These are phyloP conservation scores for Sarcophaga caerulescens DNA, from an alignment of 2,888 invertebrate species.

Conservation along the genomic window DNA sequence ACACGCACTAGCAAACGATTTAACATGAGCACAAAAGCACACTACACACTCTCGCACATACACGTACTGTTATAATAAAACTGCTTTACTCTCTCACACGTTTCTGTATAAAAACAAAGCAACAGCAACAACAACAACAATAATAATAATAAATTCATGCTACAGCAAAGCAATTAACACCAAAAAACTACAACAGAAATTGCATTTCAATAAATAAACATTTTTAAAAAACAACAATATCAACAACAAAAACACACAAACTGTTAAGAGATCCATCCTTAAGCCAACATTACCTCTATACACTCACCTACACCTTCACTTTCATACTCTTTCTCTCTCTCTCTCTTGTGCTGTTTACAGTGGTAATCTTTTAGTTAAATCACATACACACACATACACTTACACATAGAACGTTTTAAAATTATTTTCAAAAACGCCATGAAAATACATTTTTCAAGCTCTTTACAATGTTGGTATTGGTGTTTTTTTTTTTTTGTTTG, in stretches of 20 bases:
- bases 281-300: not conserved
- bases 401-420: conserved; percentile 53
- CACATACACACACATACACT: too few relatives aligned
- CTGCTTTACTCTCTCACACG: not conserved
- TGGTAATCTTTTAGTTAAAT: conserved; percentile 28
- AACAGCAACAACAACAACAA: conserved; percentile 46
- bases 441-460: conserved; percentile 14
- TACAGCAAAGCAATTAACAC: conserved; percentile 67
- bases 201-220: conserved; percentile 68
- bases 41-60: not conserved
- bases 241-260: too few relatives aligned
- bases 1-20: conserved; percentile 62
- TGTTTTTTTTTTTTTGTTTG: not conserved
- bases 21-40: not conserved
- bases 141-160: conserved; percentile 14
- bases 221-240: conserved; percentile 1
- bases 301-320: too few relatives aligned
- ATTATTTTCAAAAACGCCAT: conserved; percentile 36
- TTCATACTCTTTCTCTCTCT: not conserved
- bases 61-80: not conserved
- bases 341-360: not conserved
- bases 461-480: too few relatives aligned
- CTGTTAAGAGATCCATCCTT: too few relatives aligned
- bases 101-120: conserved; percentile 36
- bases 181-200: conserved; percentile 62